phyloP scores from a whole-genome alignment of 1,140 invertebrate genomes.

The Anthonomus grandis region DNA sequence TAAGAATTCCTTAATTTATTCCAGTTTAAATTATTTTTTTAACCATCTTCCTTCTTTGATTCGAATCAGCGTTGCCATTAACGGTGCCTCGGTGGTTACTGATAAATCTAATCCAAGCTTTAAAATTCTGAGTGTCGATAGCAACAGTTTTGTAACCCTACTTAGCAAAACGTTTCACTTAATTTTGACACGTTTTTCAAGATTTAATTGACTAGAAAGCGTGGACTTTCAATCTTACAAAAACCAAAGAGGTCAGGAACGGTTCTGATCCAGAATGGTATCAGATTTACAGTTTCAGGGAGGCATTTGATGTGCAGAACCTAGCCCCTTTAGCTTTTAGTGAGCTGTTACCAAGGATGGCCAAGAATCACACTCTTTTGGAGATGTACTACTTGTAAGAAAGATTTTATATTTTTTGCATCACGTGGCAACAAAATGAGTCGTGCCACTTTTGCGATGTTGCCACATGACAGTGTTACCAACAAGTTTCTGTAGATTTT shows the following conservation, averaged over 20 bases:
- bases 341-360: slow-evolving; percentile 53
- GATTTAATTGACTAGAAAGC: slow-evolving; percentile 66
- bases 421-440: too few species aligned
- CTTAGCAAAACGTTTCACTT: background rate
- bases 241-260: slow-evolving; percentile 73
- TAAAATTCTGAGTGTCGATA: slow-evolving; percentile 67
- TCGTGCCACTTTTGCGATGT: too few species aligned
- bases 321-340: slow-evolving; percentile 52
- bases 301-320: slow-evolving; percentile 57
- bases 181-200: too few species aligned
- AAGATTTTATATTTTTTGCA: too few species aligned
- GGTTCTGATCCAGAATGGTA: slow-evolving; percentile 55
- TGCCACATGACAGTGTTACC: too few species aligned
- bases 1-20: too few species aligned
- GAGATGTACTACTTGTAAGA: slow-evolving; percentile 41
- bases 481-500: too few species aligned
- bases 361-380: slow-evolving; percentile 35
- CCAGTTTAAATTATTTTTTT: too few species aligned
- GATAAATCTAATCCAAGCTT: slow-evolving; percentile 76
- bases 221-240: slow-evolving; percentile 74
- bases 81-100: slow-evolving; percentile 67
- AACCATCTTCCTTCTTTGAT: too few species aligned
- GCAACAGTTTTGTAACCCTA: slow-evolving; percentile 59
- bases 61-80: slow-evolving; percentile 70
- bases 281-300: slow-evolving; percentile 65